Conservation (phyloP, 2,888 invertebrate genomes). For the Mallateleia sp. region DNA sequence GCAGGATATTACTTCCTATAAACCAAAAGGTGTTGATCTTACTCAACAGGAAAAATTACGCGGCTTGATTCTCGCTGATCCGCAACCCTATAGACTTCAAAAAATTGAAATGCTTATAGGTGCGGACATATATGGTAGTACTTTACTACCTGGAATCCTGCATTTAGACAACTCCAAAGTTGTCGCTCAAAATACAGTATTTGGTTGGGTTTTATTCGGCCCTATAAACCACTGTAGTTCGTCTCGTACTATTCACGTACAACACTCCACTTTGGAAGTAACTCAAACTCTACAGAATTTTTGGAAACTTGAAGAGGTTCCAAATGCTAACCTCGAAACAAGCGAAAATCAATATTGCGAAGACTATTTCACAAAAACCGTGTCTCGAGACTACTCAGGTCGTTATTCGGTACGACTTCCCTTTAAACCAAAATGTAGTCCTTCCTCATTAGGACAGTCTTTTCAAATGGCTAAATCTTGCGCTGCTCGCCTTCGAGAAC, state of each 20-base stretch:
- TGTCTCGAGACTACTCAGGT: no score
- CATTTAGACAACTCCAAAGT: background rate
- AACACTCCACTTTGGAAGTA: conserved; percentile 1
- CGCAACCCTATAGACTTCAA: background rate
- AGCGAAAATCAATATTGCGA: conserved; percentile 8
- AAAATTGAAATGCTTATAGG: conserved; percentile 11
- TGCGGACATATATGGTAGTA: conserved; percentile 9
- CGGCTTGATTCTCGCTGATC: conserved; percentile 8
- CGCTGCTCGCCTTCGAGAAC: no score
- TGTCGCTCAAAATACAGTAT: no score
- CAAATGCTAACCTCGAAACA: no score
- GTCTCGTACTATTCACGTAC: background rate
- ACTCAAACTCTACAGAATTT: background rate
- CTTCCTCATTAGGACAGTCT: no score
- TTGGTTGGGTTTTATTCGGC: conserved; percentile 34
- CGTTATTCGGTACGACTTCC: no score
- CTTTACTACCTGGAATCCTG: background rate
- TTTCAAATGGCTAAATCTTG: no score
- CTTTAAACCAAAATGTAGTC: no score
- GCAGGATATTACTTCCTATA: conserved; percentile 22
- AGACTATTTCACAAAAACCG: background rate
- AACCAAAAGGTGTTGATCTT: background rate
- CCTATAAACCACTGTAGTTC: background rate
- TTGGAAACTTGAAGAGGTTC: no score
- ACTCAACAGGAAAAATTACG: background rate